Base-by-base conservation (phyloP, 2,113 vertebrate species). In the Maccullochella peelii region DNA sequence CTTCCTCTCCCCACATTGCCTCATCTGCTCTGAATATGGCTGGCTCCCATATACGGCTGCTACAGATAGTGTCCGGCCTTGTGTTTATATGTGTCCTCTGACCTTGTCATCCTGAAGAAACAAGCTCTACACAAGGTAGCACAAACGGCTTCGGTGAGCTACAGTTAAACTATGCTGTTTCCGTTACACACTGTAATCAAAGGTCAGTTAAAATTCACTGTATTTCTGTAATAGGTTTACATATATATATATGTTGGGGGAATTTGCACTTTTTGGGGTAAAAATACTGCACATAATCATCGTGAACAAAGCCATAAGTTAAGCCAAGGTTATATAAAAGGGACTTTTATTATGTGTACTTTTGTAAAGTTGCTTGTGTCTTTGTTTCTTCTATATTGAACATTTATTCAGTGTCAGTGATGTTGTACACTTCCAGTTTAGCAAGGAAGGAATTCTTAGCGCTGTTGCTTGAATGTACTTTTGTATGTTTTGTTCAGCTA, bases 241-340 rank as follows among this genome's bases (percentile, higher is more conserved):
- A 70, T 92, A 69, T 73, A 70, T 92, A 69, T 73, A 86, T 44
- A 42, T 86, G 49, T 89, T 77, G 69, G 84, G 67, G 84, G 66
- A 88, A 73, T 90, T 92, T 90, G 93, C 93, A 94, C 89, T 86
- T 89, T 54, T 52, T n/a, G 44, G 54, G 75, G 67, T n/a, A 50
- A 66, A 68, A 57, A 50, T 70, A 78, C 23, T 59, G 88, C 85
- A 87, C 81, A 88, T 89, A 44, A 44, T 75, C 63, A 66, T 85
- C 27, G 49, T 84, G 71, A 87, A 88, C 70, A 78, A 91, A 92
- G 91, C 88, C 91, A 90, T 92, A 87, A 69, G 52, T 82, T 68
- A 74, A 84, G 87, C 73, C 88, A 89, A 67, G 74, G 74, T 82
- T 89, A 65, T 79, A 76, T 82, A 40, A 86, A 84, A 84, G 69